Evolutionary conservation across 2,888 invertebrate species (phyloP).

Genomic region (Neoascia interrupta): DNA sequence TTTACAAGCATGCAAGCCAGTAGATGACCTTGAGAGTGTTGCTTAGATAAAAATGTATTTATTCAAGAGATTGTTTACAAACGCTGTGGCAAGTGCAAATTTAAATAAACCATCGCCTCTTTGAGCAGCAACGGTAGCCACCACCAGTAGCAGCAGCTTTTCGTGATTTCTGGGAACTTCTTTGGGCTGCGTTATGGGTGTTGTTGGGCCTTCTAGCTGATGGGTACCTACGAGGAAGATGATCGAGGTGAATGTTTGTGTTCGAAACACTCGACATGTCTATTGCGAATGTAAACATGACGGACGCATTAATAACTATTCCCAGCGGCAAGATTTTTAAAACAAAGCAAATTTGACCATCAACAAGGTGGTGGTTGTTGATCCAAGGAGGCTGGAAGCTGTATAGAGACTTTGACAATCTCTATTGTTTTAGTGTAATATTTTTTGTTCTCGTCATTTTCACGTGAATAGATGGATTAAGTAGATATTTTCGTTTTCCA

Average conservation of each 20-base stretch:
- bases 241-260: conserved; percentile 53
- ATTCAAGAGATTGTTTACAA: conserved; percentile 53
- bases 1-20: conserved; percentile 39
- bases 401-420: background rate
- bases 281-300: conserved; percentile 35
- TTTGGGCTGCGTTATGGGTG: background rate
- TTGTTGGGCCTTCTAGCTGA: conserved; percentile 1
- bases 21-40: conserved; percentile 59
- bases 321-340: conserved; percentile 22
- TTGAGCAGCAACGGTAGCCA: background rate
- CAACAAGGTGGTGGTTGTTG: conserved; percentile 12
- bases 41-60: conserved; percentile 15
- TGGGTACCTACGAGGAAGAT: background rate
- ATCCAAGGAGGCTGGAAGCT: too few species aligned
- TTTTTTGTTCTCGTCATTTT: too few species aligned
- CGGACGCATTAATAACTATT: conserved; percentile 8
- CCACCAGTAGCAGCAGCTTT: conserved; percentile 4
- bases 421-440: too few species aligned
- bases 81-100: conserved; percentile 61
- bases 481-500: background rate
- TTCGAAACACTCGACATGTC: conserved; percentile 31
- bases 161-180: conserved; percentile 15
- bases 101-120: conserved; percentile 46
- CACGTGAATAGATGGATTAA: background rate
- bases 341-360: conserved; percentile 24